Evolutionary conservation across 2,888 invertebrate genomes (phyloP).

Genomic region (Zaprionus obscuricornis): DNA sequence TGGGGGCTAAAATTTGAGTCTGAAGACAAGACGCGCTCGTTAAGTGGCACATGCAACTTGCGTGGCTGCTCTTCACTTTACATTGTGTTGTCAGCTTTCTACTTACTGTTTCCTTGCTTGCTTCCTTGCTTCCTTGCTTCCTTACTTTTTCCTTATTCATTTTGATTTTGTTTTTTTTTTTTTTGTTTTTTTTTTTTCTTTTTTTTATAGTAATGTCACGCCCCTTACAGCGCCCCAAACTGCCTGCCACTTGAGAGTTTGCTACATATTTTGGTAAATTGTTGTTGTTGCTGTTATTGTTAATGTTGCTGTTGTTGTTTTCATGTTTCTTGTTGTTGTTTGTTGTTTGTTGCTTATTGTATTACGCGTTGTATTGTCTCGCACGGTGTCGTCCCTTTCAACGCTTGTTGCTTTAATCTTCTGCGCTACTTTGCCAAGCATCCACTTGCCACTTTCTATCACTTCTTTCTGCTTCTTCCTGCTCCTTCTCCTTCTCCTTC

Average conservation of each 20-base stretch:
- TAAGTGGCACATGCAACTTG: too few species aligned
- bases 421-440: background rate
- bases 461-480: background rate
- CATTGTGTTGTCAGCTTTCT: too few species aligned
- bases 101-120: too few species aligned
- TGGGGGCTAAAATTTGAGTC: too few species aligned
- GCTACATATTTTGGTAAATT: slow-evolving; percentile 19
- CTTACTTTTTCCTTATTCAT: too few species aligned
- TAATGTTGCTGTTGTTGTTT: slow-evolving; percentile 39
- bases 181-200: background rate
- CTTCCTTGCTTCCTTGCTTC: too few species aligned
- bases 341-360: slow-evolving; percentile 62
- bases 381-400: slow-evolving; percentile 20
- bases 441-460: background rate
- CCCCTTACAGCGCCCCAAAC: slow-evolving; percentile 22
- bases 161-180: too few species aligned
- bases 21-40: too few species aligned
- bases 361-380: slow-evolving; percentile 60
- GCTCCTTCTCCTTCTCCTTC: background rate
- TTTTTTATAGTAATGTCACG: slow-evolving; percentile 26
- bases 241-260: slow-evolving; percentile 1
- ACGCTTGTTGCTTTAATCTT: slow-evolving; percentile 71
- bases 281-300: slow-evolving; percentile 37
- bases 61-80: too few species aligned
- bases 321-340: slow-evolving; percentile 30